Evolutionary conservation across 2,113 vertebrate genomes (phyloP).

Genomic region (Cairina moschata): DNA sequence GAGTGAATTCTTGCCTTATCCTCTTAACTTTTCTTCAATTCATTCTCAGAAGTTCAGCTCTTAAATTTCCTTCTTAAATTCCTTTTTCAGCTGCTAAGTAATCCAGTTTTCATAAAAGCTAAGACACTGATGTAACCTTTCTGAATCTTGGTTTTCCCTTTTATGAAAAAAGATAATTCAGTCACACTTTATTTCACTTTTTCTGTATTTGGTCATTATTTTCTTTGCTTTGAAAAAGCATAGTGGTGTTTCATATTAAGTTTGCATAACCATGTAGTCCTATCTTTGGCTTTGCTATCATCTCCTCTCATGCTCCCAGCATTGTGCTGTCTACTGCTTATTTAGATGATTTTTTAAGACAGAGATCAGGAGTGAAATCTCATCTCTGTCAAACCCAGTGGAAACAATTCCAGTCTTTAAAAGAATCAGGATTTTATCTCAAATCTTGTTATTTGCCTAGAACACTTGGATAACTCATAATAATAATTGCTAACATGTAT

Average conservation of each 20-base stretch:
- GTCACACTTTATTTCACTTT: neutral
- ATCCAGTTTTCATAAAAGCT: slow-evolving; percentile 16
- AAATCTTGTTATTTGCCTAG: neutral
- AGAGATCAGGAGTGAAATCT: neutral
- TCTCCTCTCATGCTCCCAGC: neutral
- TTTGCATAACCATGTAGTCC: slow-evolving; percentile 25
- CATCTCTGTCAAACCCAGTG: neutral
- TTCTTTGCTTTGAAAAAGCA: slow-evolving; percentile 25
- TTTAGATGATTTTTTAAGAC: neutral
- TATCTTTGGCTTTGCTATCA: neutral
- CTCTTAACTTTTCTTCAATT: neutral
- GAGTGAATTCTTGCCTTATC: neutral
- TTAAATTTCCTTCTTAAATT: neutral
- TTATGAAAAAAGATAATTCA: neutral
- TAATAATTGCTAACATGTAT: neutral
- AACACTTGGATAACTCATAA: neutral
- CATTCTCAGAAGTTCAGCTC: neutral
- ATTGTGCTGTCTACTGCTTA: neutral
- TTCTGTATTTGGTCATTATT: slow-evolving; percentile 26
- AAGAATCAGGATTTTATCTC: neutral
- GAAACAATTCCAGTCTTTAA: neutral
- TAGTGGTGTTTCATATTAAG: slow-evolving; percentile 1
- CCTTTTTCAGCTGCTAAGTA: neutral
- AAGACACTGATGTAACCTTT: neutral
- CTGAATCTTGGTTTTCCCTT: neutral